phyloP scores from a whole-genome alignment of 2,888 invertebrate species.

The Ommatoiulus sabulosus region DNA sequence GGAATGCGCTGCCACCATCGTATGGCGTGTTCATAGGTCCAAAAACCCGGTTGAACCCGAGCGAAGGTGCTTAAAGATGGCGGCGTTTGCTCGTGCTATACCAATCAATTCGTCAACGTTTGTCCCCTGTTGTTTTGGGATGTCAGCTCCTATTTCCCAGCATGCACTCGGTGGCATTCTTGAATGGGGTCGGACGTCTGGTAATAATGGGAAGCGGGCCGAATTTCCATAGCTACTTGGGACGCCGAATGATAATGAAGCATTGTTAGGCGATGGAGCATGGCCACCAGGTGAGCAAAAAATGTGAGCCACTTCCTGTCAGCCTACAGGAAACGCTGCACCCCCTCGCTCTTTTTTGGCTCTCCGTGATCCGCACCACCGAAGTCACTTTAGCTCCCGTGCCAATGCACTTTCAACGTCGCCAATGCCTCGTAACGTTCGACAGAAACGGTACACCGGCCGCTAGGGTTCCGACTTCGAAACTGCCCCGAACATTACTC shows the following conservation, averaged over 20 bases:
- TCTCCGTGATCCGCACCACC: background rate
- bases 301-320: background rate
- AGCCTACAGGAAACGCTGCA: background rate
- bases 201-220: background rate
- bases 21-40: too few species aligned
- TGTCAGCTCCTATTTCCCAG: background rate
- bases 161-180: background rate
- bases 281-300: conserved; percentile 1
- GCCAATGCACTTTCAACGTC: background rate
- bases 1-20: too few species aligned
- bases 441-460: too few species aligned
- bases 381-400: background rate
- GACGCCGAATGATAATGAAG: background rate
- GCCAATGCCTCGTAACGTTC: background rate
- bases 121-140: too few species aligned
- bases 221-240: background rate
- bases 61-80: too few species aligned
- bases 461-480: too few species aligned
- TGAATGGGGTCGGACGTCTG: background rate
- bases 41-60: too few species aligned
- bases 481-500: too few species aligned
- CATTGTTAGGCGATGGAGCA: conserved; percentile 1
- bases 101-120: too few species aligned
- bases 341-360: background rate
- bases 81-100: too few species aligned